phyloP scores from a whole-genome alignment of 2,888 invertebrate species.

The Chymomyza fuscimana region DNA sequence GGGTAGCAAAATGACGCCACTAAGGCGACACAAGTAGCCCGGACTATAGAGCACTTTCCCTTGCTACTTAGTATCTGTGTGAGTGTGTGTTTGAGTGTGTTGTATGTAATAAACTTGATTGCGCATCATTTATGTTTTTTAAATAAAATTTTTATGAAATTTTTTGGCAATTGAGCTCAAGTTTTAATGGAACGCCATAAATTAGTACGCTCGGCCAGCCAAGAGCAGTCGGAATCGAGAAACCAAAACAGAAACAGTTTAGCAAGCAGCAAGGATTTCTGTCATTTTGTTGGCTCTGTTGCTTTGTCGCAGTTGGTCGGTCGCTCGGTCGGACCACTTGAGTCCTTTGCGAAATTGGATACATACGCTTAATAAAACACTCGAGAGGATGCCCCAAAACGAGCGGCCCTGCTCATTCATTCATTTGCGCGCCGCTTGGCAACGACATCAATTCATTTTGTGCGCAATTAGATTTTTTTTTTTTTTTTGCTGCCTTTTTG shows the following conservation, averaged over 20 bases:
- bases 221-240: background rate
- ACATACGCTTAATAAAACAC: slow-evolving; percentile 73
- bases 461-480: slow-evolving; percentile 67
- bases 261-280: background rate
- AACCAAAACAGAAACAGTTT: background rate
- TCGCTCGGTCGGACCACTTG: slow-evolving; percentile 55
- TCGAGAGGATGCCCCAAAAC: slow-evolving; percentile 52
- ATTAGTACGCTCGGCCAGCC: slow-evolving; percentile 46
- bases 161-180: slow-evolving; percentile 73
- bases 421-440: slow-evolving; percentile 64
- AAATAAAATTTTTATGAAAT: slow-evolving; percentile 73
- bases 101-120: slow-evolving; percentile 70
- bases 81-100: slow-evolving; percentile 1
- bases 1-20: slow-evolving; percentile 47
- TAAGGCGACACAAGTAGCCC: slow-evolving; percentile 24
- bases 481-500: slow-evolving; percentile 15
- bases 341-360: slow-evolving; percentile 68
- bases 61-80: slow-evolving; percentile 14
- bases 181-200: slow-evolving; percentile 73
- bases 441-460: slow-evolving; percentile 75
- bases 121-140: slow-evolving; percentile 61
- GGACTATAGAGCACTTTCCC: background rate
- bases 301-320: background rate
- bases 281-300: background rate
- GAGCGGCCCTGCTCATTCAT: slow-evolving; percentile 40